Conservation (phyloP, 2,888 invertebrate genomes). For the Epicampocera succincta region DNA sequence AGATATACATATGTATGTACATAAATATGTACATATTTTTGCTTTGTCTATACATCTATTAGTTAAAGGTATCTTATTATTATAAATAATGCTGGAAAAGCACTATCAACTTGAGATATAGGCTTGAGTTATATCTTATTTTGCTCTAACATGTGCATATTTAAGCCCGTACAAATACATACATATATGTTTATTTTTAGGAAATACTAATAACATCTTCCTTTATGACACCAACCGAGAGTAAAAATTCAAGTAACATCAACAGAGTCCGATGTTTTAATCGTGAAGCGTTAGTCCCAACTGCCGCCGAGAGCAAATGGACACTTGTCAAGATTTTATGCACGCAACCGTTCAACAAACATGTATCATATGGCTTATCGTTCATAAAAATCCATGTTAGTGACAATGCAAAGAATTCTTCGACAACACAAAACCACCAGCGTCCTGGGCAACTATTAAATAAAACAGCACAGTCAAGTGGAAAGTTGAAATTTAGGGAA, state of each 20-base stretch:
- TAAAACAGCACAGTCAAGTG: constrained; percentile 74
- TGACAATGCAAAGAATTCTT: constrained; percentile 53
- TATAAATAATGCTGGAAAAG: too few species aligned
- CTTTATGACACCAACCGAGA: constrained; percentile 90
- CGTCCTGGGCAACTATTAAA: constrained; percentile 68
- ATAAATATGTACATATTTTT: too few species aligned
- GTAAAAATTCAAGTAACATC: constrained; percentile 85
- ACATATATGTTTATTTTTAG: constrained; percentile 82
- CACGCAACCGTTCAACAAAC: constrained; percentile 92
- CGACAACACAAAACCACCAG: constrained; percentile 41
- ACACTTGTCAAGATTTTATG: constrained; percentile 91
- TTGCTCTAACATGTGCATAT: too few species aligned
- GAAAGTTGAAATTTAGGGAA: constrained; percentile 82
- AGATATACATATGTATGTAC: too few species aligned
- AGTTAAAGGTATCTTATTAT: too few species aligned
- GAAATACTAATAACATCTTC: constrained; percentile 89
- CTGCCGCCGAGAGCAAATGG: constrained; percentile 86
- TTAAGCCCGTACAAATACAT: too few species aligned
- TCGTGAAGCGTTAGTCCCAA: constrained; percentile 84
- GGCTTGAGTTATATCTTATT: too few species aligned
- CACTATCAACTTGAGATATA: too few species aligned
- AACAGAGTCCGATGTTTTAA: constrained; percentile 90
- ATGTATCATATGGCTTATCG: constrained; percentile 89
- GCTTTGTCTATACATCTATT: too few species aligned
- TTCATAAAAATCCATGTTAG: constrained; percentile 87